phyloP scores from a whole-genome alignment of 2,113 vertebrate species.

The Chrysemys picta region DNA sequence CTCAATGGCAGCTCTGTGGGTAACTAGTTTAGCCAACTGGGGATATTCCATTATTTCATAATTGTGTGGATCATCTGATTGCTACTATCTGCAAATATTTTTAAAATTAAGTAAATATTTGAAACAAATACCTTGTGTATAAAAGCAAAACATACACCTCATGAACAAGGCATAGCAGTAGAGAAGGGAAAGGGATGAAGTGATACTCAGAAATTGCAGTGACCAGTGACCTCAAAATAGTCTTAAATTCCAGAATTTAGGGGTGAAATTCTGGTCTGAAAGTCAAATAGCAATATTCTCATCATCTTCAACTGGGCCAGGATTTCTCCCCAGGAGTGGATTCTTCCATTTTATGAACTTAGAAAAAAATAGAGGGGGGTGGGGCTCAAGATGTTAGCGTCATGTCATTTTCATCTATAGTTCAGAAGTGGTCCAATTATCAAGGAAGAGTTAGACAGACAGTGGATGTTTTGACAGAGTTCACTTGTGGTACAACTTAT shows the following conservation, averaged over 20 bases:
- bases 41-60: background rate
- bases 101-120: background rate
- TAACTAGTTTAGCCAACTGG: background rate
- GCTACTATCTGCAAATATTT: background rate
- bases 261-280: background rate
- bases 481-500: background rate
- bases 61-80: background rate
- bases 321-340: background rate
- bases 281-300: background rate
- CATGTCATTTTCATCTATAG: background rate
- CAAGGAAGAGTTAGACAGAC: background rate
- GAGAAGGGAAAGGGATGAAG: background rate
- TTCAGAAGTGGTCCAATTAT: accelerated
- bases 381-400: background rate
- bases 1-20: accelerated
- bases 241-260: background rate
- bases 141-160: background rate
- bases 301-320: background rate
- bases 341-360: background rate
- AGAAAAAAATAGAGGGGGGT: background rate
- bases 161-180: background rate
- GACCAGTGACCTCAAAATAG: background rate
- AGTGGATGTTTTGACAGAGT: background rate
- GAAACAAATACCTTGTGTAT: background rate
- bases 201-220: background rate